These are phyloP conservation scores for Drosophila sp. DNA, from an alignment of 1,140 invertebrate species.

Conservation along the genomic window DNA sequence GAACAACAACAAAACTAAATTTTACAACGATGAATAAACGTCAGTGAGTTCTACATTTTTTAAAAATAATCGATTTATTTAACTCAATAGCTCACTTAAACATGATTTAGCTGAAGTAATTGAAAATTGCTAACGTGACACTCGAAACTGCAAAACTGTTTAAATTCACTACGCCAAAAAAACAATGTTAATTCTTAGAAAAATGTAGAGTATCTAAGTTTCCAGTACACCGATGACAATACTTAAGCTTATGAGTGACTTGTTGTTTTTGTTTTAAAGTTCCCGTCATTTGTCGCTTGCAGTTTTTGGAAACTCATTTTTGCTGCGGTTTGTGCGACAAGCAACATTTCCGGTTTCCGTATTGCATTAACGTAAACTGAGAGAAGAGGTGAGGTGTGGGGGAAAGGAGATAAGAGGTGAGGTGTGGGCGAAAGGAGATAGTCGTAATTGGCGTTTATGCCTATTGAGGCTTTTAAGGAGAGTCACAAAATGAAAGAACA, in stretches of 20 bases:
- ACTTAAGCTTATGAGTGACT: neutral
- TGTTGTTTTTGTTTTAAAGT: constrained; percentile 16
- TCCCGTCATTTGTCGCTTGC: constrained; percentile 59
- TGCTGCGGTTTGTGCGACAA: constrained; percentile 52
- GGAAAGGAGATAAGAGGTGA: too few species aligned
- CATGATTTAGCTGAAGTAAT: too few species aligned
- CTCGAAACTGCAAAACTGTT: too few species aligned
- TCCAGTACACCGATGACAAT: neutral
- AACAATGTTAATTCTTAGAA: neutral
- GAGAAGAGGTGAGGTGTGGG: too few species aligned
- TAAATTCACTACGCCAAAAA: neutral
- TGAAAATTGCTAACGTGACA: too few species aligned
- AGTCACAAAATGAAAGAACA: constrained; percentile 21
- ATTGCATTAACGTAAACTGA: constrained; percentile 42
- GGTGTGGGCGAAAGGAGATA: too few species aligned
- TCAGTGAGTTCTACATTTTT: too few species aligned
- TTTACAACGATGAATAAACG: too few species aligned
- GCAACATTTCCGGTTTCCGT: constrained; percentile 68
- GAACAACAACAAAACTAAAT: too few species aligned
- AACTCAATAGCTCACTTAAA: too few species aligned
- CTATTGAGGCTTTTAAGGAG: constrained; percentile 32
- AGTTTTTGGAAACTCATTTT: constrained; percentile 53
- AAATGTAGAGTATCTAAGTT: neutral
- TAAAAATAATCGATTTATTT: too few species aligned
- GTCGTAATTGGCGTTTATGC: neutral